A percentile compares a stretch with the other conserved stretches of the same genome.
These are phyloP conservation scores for Taxidea taxus DNA, from an alignment of 2,113 vertebrate genomes.

Conservation along the genomic window DNA sequence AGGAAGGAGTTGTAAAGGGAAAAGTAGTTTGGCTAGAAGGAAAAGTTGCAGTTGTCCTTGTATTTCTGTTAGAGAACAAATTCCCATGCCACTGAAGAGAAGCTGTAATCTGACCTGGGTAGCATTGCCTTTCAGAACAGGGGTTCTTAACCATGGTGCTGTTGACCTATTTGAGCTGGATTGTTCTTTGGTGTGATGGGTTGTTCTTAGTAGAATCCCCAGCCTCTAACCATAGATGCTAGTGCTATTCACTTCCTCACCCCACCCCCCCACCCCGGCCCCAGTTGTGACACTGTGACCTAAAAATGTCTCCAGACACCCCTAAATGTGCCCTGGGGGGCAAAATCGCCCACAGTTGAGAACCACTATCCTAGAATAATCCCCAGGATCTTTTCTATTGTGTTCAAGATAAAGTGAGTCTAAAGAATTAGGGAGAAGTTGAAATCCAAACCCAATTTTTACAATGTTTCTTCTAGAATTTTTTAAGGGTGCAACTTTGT, in stretches of 20 bases:
- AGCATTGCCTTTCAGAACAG: constrained; percentile 61
- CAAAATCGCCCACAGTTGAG: neutral
- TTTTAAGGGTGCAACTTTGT: neutral
- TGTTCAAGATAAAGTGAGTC: neutral
- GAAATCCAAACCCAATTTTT: neutral
- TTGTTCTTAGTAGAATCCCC: neutral
- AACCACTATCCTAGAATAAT: neutral
- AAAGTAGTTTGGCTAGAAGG: neutral
- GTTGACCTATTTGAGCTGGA: neutral
- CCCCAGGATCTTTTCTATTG: neutral
- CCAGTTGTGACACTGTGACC: neutral
- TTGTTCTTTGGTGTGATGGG: neutral
- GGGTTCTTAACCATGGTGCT: neutral
- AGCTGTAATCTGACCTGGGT: constrained; percentile 67
- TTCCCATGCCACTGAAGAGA: constrained; percentile 31
- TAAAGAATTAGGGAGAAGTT: neutral
- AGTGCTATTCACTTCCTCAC: neutral
- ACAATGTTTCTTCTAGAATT: neutral
- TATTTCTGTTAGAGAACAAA: constrained; percentile 49
- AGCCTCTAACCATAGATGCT: neutral
- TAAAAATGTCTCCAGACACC: neutral
- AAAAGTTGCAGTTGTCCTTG: constrained; percentile 48
- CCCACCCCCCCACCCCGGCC: accelerated
- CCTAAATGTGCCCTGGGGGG: neutral
- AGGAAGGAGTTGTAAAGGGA: constrained; percentile 50